Evolutionary conservation across 2,888 invertebrate species (phyloP), one percentile per base, ranked within the genome.

Genomic region (Choristoneura rosaceana): DNA sequence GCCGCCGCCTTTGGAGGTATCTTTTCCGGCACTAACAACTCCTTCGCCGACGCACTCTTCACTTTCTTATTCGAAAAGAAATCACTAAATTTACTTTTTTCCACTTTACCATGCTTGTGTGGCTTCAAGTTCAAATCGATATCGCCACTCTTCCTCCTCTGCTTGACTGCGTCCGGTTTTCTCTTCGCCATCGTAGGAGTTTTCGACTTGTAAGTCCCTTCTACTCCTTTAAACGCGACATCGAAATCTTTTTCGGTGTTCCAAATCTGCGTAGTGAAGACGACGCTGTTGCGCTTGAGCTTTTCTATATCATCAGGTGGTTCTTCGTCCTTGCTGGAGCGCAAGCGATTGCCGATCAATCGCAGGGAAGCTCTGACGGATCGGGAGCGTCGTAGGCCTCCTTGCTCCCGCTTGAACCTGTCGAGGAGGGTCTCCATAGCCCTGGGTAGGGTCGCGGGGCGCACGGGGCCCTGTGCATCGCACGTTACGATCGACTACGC

Each of bases 291-390:
- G 69, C 84, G 87, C 78, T 91, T 91, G 75, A 90, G 83, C 50
- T 85, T 83, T 52, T 91, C 88, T 34, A 88, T 81, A 59, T 90
- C 87, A 50, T 89, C 90, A 45, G 85, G 75, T 12, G 87, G 76
- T 71, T 89, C 90, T 64, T 92, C 93, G 78, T 92, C 93, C 75
- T 92, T 93, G 69, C 83, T 85, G 62, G 92, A 88, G 79, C 95
- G 94, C 91, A 95, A 95, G 85, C 95, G 95, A 81, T 95, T 94
- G 74, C 96, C 95, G 74, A 97, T 95, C 85, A 96, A 88, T 77
- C 96, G 95, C 78, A 97, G 90, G 78, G 96, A 96, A 78, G 96
- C 95, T 81, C 96, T 95, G 84, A 96, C 96, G 77, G 96, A 96
- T 87, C 96, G 95, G 78, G 96, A 95, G 78, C 96, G 95, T 78